A percentile compares a stretch with the other conserved stretches of the same genome.
Evolutionary conservation across 1,140 invertebrate species (phyloP).

Genomic region (Achroia grisella): DNA sequence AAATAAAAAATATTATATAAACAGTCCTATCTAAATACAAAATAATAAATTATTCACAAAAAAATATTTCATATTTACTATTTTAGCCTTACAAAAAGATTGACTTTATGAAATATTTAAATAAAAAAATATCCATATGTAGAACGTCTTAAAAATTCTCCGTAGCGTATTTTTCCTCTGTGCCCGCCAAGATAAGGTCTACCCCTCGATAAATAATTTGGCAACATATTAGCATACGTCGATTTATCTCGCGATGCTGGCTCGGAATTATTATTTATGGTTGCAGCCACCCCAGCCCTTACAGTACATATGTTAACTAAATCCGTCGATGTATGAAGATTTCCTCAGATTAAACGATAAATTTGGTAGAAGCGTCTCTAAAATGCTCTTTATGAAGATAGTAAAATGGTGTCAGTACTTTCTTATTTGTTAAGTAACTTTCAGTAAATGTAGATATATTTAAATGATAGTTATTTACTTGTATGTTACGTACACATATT

Average conservation of each 20-base stretch:
- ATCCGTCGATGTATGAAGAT: conserved; percentile 37
- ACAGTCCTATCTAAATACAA: no score
- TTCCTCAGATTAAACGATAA: conserved; percentile 15
- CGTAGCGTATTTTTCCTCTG: conserved; percentile 7
- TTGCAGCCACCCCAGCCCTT: conserved; percentile 22
- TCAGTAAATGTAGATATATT: no score
- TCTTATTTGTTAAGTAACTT: no score
- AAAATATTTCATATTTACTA: no score
- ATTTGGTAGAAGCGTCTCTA: background rate
- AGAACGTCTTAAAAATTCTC: conserved; percentile 9
- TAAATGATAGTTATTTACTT: no score
- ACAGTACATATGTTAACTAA: conserved; percentile 59
- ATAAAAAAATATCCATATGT: no score
- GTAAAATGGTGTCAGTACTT: no score
- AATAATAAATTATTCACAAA: no score
- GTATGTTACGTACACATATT: no score
- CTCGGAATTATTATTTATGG: conserved; percentile 63
- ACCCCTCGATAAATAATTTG: conserved; percentile 66
- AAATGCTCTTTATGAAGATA: background rate
- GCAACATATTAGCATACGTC: conserved; percentile 61
- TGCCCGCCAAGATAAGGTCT: conserved; percentile 23
- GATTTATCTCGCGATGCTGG: conserved; percentile 50
- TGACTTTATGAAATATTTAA: no score
- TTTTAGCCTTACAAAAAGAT: no score
- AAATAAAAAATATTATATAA: no score